A percentile compares a stretch with the other conserved stretches of the same genome.
Conservation (phyloP, 2,113 vertebrate species). For the Pteronura brasiliensis region DNA sequence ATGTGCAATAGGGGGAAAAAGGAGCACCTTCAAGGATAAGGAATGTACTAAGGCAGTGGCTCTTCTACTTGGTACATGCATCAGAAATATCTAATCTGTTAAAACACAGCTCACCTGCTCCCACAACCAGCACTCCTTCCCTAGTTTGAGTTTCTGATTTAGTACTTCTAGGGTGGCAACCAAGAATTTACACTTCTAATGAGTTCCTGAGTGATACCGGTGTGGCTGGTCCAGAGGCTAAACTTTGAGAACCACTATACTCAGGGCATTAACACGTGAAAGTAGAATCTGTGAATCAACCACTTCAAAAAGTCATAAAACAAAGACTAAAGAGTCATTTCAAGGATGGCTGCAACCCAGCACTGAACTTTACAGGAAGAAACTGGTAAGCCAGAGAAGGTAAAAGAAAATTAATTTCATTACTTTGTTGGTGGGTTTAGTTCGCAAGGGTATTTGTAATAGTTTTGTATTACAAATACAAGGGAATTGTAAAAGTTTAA, state of each 20-base stretch:
- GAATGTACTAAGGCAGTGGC: not conserved
- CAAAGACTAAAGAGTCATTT: not conserved
- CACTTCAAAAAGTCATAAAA: not conserved
- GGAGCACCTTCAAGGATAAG: not conserved
- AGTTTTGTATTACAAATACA: too few species aligned
- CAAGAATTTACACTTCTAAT: not conserved
- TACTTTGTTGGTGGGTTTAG: not conserved
- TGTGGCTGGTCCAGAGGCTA: not conserved
- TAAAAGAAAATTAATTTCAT: not conserved
- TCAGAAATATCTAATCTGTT: not conserved
- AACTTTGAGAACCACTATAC: not conserved
- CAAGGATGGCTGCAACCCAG: not conserved
- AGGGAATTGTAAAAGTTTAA: not conserved
- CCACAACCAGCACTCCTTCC: not conserved
- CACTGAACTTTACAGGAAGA: not conserved
- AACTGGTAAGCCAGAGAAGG: not conserved
- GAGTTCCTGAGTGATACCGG: constrained; percentile 16
- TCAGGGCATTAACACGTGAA: not conserved
- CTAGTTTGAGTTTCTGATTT: not conserved
- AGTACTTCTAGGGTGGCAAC: not conserved
- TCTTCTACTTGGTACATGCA: not conserved
- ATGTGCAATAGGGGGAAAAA: not conserved
- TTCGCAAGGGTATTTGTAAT: not conserved
- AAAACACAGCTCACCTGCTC: not conserved
- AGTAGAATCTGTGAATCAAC: not conserved